Base-by-base conservation (phyloP, 2,888 invertebrate species). In the Mythimna ferrago region DNA sequence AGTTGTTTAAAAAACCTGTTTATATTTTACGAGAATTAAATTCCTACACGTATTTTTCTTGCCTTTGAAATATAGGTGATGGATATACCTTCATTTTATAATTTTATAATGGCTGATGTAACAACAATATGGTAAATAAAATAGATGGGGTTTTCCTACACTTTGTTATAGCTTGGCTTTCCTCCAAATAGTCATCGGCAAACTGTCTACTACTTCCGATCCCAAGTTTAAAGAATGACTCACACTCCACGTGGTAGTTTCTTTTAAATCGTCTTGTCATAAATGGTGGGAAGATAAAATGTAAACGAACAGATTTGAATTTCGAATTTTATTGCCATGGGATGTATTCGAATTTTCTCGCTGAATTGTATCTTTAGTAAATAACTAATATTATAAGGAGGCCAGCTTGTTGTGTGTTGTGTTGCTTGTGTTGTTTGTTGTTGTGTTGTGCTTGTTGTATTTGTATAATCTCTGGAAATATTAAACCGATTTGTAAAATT, bases 81-180 rank as follows among this genome's bases (percentile, higher is more conserved):
- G 19, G 19, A 19, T 51, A 51, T n/a, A 19, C 51, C 7, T 7
- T 7, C 7, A 6, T 26, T 26, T 26, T 26, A 26, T 26, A 26
- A 26, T 51, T 51, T 19, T 48, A 41, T 41, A 10, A 9, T 14
- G 0, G 10, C 10, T 48, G 1, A 48, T 48, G 48, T 48, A 48
- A 48, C 48, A 48, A 48, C 6, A 48, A 48, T 6, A 16, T 16
- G 48, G 48, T 48, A 48, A 48, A 48, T 48, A 48, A 48, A 48
- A 48, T 19, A 6, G 48, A 48, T 48, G 48, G 69, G 78, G 60
- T 77, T 82, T 78, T 19, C 69, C 78, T 6, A 66, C n/a, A 53
- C 51, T 64, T 32, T 63, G 48, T 11, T 19, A 0, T 2, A 19
- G 14, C 9, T 9, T 10, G 21, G 21, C 6, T 56, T 56, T 67